Base-by-base conservation (phyloP, 2,797 vertebrate genomes). In the Cuculus canorus region DNA sequence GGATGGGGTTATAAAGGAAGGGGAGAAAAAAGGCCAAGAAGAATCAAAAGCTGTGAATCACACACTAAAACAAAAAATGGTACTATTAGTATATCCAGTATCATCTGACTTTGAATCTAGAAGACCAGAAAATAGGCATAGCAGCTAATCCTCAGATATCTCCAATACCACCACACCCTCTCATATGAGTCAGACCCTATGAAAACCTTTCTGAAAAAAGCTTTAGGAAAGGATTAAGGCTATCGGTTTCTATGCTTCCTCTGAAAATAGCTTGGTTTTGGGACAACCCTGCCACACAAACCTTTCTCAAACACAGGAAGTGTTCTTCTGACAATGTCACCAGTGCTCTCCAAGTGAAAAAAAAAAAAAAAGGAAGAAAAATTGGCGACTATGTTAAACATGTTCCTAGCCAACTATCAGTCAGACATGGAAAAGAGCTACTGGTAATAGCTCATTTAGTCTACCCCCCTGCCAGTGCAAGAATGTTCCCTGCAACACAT, bases 361-460 rank as follows among this genome's bases (percentile, higher is more conserved):
- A 71, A 50, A 68, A 54, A 37, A 63, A 54, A 37, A 63, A 50
- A n/a, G 18, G 1, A 64, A 83, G 35, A 92, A 93, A 91, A 86
- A 48, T 77, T 94, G 90, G 93, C 37, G 18, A 94, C 81, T 80
- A 23, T 1, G 48, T 88, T 37, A 64, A 90, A 60, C 24, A 17
- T 52, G 47, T 13, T 95, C 70, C 64, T 95, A 92, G 89, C 92
- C 93, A 94, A 86, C 91, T 82, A 93, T 88, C 86, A 95, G 91
- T 92, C 93, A 97, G 94, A 95, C 86, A 79, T 69, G 82, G 95
- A 94, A 96, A 95, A 95, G 82, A 96, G 95, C 93, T 94, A 94
- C 66, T 95, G 83, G 89, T 94, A 96, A 93, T 88, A 94, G 93
- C 90, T 96, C 91, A 92, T 95, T 96, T 92, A 93, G 83, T 57